Base-by-base conservation (phyloP, 1,140 invertebrate species). In the Armadillidium nasatum region DNA sequence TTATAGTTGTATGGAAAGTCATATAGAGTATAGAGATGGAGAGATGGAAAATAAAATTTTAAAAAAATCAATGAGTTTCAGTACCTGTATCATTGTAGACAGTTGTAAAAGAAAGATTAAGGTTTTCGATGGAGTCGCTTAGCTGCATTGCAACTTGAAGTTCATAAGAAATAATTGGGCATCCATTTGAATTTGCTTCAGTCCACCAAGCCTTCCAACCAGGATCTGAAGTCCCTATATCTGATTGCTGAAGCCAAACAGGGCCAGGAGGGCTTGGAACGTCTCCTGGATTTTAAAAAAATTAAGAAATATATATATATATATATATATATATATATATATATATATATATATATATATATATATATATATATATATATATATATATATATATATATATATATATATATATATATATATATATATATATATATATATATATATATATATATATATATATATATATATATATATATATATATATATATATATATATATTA, bases 81-180 rank as follows among this genome's bases (percentile, higher is more conserved):
- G 46, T 85, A 88, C 90, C 88, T 45, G 90, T 91, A 71, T 92
- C 94, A 84, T 95, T 96, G 82, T 94, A 95, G 44, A 91, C 89
- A 7, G 89, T 82, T 54, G 87, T 87, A 89, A 94, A 94, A 7
- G 74, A 60, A 21, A 69, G 19, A 15, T 75, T 75, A 13, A 9
- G 21, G 9, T 44, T 10, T 23, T 43, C 10, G 15, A 22, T 7
- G 4, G 10, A 60, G 13, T 88, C 81, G 0, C 43, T 75, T 33
- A 44, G 75, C 33, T 77, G 72, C 0, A 68, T 44, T n/a, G 78
- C 76, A 0, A 72, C 72, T 60, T 79, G 77, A 0, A 74, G 71
- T 43, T 74, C 78, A 22, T 82, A 79, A 3, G 81, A 72, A 9
- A 46, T 66, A 2, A 80, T 67, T 4, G 78, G 74, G 2, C 78